phyloP scores from a whole-genome alignment of 2,888 invertebrate genomes.

The Drosophila koepferae region DNA sequence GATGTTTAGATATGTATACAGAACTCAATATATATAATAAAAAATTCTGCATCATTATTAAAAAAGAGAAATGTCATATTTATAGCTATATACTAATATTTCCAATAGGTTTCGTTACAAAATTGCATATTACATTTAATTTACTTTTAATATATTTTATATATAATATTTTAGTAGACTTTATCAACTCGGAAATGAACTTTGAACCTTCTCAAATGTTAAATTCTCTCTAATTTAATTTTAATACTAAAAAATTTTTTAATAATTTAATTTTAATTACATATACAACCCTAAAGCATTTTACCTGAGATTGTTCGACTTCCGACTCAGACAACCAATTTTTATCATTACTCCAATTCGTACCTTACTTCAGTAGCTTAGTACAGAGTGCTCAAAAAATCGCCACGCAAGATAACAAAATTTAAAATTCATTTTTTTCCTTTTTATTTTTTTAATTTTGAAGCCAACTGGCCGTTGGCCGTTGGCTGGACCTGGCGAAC shows the following conservation, averaged over 20 bases:
- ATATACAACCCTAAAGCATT: background rate
- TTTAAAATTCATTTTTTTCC: conserved; percentile 43
- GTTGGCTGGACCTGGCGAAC: conserved; percentile 7
- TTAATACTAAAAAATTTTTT: background rate
- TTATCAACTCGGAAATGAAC: too few relatives aligned
- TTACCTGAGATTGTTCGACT: background rate
- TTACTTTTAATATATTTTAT: too few relatives aligned
- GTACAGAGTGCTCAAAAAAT: conserved; percentile 2
- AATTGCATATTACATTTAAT: too few relatives aligned
- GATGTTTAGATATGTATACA: too few relatives aligned
- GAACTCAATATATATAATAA: too few relatives aligned
- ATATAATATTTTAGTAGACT: too few relatives aligned
- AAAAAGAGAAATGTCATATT: too few relatives aligned
- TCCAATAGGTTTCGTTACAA: too few relatives aligned
- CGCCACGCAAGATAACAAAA: conserved; percentile 31
- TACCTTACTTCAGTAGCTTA: too few relatives aligned
- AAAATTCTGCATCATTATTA: too few relatives aligned
- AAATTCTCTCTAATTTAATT: background rate
- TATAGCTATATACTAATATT: too few relatives aligned
- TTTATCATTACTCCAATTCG: background rate
- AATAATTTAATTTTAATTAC: background rate
- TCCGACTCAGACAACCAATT: background rate
- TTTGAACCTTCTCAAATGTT: too few relatives aligned
- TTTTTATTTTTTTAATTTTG: conserved; percentile 28
- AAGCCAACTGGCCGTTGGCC: conserved; percentile 29